Conservation (phyloP, 2,797 vertebrate genomes). For the Anisognathus igniventris region DNA sequence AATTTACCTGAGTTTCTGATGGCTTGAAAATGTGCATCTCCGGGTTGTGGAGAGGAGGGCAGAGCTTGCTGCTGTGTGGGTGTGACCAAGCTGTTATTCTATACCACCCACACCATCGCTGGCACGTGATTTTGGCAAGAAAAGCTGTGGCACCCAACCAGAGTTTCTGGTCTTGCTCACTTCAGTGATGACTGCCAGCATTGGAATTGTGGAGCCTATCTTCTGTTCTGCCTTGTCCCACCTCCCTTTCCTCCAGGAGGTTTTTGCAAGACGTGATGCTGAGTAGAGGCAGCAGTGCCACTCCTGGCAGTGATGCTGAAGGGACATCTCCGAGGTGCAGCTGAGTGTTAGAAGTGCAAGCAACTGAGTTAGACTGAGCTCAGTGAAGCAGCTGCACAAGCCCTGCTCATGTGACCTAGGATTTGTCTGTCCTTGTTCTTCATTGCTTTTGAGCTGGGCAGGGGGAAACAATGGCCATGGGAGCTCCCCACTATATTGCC, state of each 20-base stretch:
- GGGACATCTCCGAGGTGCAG: neutral
- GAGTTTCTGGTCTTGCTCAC: neutral
- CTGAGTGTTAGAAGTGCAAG: neutral
- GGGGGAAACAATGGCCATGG: fast-evolving
- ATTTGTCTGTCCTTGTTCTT: neutral
- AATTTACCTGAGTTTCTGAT: neutral
- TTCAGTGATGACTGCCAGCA: neutral
- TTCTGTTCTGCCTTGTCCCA: fast-evolving
- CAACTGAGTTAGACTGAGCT: neutral
- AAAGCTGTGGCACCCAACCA: fast-evolving
- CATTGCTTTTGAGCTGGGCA: neutral
- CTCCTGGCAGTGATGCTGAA: neutral
- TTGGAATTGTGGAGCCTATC: too few relatives aligned
- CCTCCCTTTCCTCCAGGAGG: fast-evolving
- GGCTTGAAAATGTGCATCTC: neutral
- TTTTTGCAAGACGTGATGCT: fast-evolving
- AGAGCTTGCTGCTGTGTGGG: neutral
- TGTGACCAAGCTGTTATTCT: neutral
- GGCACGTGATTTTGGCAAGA: fast-evolving
- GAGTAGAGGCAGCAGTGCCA: neutral
- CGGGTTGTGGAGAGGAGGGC: fast-evolving
- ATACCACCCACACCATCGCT: fast-evolving
- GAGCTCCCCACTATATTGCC: fast-evolving
- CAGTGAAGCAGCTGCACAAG: fast-evolving
- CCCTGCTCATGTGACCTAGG: fast-evolving